Evolutionary conservation across 2,888 invertebrate species (phyloP), one percentile per base, ranked within the genome.

Genomic region (Pecten maximus): DNA sequence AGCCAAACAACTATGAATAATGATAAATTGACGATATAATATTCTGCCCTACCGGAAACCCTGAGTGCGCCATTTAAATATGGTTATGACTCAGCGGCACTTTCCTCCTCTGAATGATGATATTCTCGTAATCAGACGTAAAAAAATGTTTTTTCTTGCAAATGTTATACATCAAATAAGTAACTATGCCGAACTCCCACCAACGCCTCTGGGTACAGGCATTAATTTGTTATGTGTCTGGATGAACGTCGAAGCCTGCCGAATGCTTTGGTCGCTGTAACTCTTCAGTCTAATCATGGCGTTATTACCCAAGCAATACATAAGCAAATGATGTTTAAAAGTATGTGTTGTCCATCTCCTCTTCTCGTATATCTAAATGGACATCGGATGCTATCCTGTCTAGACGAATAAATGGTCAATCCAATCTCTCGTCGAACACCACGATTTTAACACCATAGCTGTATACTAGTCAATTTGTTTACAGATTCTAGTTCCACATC

Each of bases 321-420:
- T 74, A 74, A 74, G 74, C 74, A 74, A 74, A 74, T 74, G 74
- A 35, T 74, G 74, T 35, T 74, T 74, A 28, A 74, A 28, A 35
- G 28, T 74, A 74, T 74, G 74, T 74, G 28, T 35, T 74, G 74
- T 28, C 35, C 74, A 74, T 28, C 74, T 74, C 74, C 23, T 28
- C 10, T 28, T 74, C 10, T 35, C 74, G 12, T 35, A 3, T 74
- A 74, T 74, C 74, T 28, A 35, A 74, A 74, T 74, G 35, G 35
- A 35, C 74, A 74, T 74, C 74, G 54, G 54, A 74, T 3, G 74
- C 74, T 74, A 74, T 28, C 35, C 74, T 35, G 74, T 74, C 74
- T 74, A 74, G 74, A 74, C 74, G 35, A 74, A 74, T 74, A 74
- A 74, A 74, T 10, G 74, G 35, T 54, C 54, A 54, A 54, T 54